Evolutionary conservation across 2,888 invertebrate genomes (phyloP), one percentile per base, ranked within the genome.

Genomic region (Perdita meconis): DNA sequence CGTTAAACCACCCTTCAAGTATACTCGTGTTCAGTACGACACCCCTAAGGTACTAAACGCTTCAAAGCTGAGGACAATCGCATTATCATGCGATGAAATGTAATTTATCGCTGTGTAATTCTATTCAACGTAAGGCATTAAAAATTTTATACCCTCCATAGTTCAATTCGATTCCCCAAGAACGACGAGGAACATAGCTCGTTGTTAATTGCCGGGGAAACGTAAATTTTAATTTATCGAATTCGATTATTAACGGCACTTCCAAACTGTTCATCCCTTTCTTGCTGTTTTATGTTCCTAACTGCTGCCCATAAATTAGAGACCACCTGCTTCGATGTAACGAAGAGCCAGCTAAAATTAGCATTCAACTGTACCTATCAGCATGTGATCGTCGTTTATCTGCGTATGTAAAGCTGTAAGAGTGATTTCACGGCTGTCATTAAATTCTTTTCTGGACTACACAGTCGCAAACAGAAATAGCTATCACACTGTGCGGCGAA

Each of bases 1-100:
- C 57, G 76, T 16, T 75, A 75, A 75, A 75, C 70, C 42, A 50
- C 44, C 34, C 56, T 36, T 26, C 34, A 69, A 42, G 64, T 76
- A 42, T 50, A 16, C 40, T 57, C 24, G 55, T 8, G 34, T 50
- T 40, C 53, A 16, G 12, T 0, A 47, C 13, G 24, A n/a, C n/a
- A n/a, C n/a, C n/a, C n/a, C n/a, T n/a, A n/a, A n/a, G n/a, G n/a
- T n/a, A 6, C 30, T 30, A 30, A 30, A 30, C 6, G 3, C 3
- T 30, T 30, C 6, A 30, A 4, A 30, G 6, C 30, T 30, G 30
- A 30, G 30, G 6, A 30, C n/a, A 22, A 36, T 13, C 10, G 26
- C 40, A 26, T 42, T 26, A 59, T 24, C 40, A 16, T 22, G 22
- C 12, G 19, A 22, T n/a, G n/a, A n/a, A 42, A 13, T n/a, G 12